Base-by-base conservation (phyloP, 2,888 invertebrate genomes). In the Pammene fasciana region DNA sequence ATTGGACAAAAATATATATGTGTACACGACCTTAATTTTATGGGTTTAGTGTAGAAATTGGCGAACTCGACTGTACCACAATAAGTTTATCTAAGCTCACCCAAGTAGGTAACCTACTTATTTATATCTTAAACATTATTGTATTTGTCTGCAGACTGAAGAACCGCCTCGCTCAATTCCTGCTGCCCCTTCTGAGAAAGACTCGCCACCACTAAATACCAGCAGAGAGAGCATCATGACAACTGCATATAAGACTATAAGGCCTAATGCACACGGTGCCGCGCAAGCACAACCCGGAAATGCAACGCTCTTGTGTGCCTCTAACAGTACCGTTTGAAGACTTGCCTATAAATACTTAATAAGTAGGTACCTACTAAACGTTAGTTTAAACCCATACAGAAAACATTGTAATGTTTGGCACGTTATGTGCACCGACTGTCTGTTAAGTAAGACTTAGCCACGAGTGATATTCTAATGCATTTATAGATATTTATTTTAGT, bases 101-200 rank as follows among this genome's bases (percentile, higher is more conserved):
- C 38, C 26, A 26, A 38, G 38, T 36, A 36, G 36, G 4, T 38
- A 38, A 7, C 38, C 38, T 9, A 38, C 11, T 43, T 10, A 43
- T 11, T 11, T 4, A 10, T 43, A 11, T 11, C 10, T 13, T 43
- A 11, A 55, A 67, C 54, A 14, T 16, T 68, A 5, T 71, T 2
- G 74, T 73, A 76, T 79, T 81, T 78, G 74, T 84, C 82, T 73
- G 68, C 91, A 94, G 94, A 79, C 80, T 93, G 77, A 93, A 90
- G 75, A 85, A 92, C 67, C 90, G 93, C 18, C 81, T 94, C 45
- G 91, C 93, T 13, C 92, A 87, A 75, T 83, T 94, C 61, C 83
- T 94, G 74, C 80, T 92, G 71, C 94, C 94, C 0, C 82, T 94
- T 13, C 80, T 94, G 66, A 85, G 88, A 72, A 87, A 85, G 76